Conservation (phyloP, 1,140 invertebrate species). For the Conopomorpha cramerella region DNA sequence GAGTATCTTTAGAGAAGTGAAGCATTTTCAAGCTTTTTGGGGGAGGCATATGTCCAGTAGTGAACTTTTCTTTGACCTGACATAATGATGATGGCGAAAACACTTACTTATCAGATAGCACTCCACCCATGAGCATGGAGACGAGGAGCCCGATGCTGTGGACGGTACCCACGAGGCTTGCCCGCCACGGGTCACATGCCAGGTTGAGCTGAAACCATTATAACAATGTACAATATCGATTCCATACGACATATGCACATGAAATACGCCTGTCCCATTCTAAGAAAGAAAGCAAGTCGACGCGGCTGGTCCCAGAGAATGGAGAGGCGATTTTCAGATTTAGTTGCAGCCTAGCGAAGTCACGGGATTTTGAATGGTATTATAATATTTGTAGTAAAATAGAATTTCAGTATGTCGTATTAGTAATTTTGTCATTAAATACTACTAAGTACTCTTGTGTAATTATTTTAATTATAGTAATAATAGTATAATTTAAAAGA, state of each 20-base stretch:
- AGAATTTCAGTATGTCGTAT: no score
- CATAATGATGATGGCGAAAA: no score
- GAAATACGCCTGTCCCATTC: no score
- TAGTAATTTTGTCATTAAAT: no score
- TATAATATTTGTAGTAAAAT: not conserved
- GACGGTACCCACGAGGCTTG: conserved; percentile 70
- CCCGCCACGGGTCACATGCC: conserved; percentile 66
- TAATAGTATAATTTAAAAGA: no score
- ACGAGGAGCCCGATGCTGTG: conserved; percentile 72
- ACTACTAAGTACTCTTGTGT: no score
- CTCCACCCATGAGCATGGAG: conserved; percentile 66
- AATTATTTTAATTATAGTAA: no score
- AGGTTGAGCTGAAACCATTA: conserved; percentile 29
- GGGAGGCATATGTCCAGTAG: no score
- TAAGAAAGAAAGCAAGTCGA: not conserved
- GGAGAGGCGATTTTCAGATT: not conserved
- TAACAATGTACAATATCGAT: not conserved
- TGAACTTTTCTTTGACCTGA: no score
- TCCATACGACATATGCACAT: no score
- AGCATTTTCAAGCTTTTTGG: no score
- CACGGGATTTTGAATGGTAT: not conserved
- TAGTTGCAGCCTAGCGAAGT: not conserved
- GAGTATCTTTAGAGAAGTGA: no score
- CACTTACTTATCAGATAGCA: conserved; percentile 66
- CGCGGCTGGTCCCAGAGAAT: not conserved